A percentile compares a stretch with the other conserved stretches of the same genome.
Conservation (phyloP, 2,113 vertebrate species). For the Leptosomus discolor region DNA sequence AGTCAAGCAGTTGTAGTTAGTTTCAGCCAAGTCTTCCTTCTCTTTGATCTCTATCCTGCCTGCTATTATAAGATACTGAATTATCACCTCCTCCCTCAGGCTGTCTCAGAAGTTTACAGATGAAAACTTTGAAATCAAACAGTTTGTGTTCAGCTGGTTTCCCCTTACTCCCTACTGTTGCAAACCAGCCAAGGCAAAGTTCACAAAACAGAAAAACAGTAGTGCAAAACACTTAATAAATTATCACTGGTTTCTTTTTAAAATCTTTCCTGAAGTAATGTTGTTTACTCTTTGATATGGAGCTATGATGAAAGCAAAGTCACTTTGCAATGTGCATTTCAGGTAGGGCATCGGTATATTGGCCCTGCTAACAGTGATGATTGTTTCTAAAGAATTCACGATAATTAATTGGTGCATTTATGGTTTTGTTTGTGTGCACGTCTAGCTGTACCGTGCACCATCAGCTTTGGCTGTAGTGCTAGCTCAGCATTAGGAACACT, state of each 20-base stretch:
- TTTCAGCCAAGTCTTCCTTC: slow-evolving; percentile 17
- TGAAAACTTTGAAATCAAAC: slow-evolving; percentile 34
- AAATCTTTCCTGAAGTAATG: not conserved
- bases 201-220: not conserved
- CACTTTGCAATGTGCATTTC: not conserved
- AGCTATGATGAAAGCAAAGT: not conserved
- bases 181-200: not conserved
- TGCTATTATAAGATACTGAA: slow-evolving; percentile 36
- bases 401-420: not conserved
- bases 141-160: not conserved
- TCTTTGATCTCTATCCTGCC: slow-evolving; percentile 36
- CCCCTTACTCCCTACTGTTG: not conserved
- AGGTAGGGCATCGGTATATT: not conserved
- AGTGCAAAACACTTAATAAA: not conserved
- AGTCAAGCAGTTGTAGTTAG: not conserved
- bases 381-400: not conserved
- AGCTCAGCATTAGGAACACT: not conserved
- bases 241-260: not conserved
- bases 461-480: not conserved
- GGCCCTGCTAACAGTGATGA: not conserved
- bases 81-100: slow-evolving; percentile 36
- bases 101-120: slow-evolving; percentile 28
- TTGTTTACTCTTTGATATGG: not conserved
- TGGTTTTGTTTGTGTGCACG: not conserved
- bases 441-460: not conserved